Base-by-base conservation (phyloP, 2,888 invertebrate species). In the Aphelenchoides bicaudatus region DNA sequence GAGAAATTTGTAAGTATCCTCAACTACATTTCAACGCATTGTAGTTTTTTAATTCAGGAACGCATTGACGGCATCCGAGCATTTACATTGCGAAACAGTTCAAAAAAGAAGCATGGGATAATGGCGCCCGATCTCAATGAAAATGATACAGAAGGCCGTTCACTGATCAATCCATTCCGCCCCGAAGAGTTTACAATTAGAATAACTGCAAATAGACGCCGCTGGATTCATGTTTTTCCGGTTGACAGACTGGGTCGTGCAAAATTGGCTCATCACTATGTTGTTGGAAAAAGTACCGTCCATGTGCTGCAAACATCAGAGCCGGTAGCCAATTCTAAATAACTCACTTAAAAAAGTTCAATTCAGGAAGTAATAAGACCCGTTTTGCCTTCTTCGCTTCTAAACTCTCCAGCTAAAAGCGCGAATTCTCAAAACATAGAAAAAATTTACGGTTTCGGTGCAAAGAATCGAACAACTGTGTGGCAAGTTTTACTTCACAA, bases 221-320 rank as follows among this genome's bases (percentile, higher is more conserved):
- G 96, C 57, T 98, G 98, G 98, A 93, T 93, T 0, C 96, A 98
- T 80, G 94, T 94, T 73, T 98, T 98, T 81, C 96, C 96, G 1
- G 89, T 78, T 30, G 77, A 79, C 57, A 54, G 65, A 13, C 39
- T 56, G 31, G 78, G 78, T 23, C 58, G 65, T n/a, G 70, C 78
- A 1, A 79, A 78, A 51, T 60, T 79, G 57, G 78, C 75, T 4
- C 78, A 78, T 66, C 78, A 78, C 58, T 78, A 67, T 39, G 76
- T 79, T 2, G 63, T 70, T 25, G 76, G 71, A 13, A 59, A 39
- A 47, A 55, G 54, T 21, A 54, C 57, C 8, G 58, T 62, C 39
- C 53, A 51, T 31, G 60, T 68, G 23, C 39, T 68, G 38, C 53
- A 67, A 19, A 61, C 52, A 6, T 64, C 60, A 19, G 67, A 67